These are phyloP conservation scores for Xanthostigma xanthostigma DNA, from an alignment of 2,888 invertebrate genomes.

Conservation along the genomic window DNA sequence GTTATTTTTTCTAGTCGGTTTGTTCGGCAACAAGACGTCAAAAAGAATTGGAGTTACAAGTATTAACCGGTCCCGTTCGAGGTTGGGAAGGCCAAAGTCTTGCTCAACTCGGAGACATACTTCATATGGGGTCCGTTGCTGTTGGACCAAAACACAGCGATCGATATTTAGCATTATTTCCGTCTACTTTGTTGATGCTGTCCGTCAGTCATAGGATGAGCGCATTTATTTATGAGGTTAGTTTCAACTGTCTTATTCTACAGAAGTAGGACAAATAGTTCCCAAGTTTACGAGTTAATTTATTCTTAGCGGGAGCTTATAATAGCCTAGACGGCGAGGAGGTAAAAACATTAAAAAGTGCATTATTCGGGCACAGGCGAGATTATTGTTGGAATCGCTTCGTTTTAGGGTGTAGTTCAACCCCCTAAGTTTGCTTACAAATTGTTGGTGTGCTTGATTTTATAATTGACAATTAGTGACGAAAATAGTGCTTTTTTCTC, in stretches of 20 bases:
- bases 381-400: too few species aligned
- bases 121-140: slow-evolving; percentile 85
- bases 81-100: slow-evolving; percentile 87
- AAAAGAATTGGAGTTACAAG: slow-evolving; percentile 91
- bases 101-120: slow-evolving; percentile 64
- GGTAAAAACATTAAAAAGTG: too few species aligned
- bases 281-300: too few species aligned
- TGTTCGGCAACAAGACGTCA: slow-evolving; percentile 80
- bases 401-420: too few species aligned
- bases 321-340: too few species aligned
- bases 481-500: too few species aligned
- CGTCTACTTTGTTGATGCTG: slow-evolving; percentile 72
- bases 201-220: slow-evolving; percentile 85
- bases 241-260: slow-evolving; percentile 5
- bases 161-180: slow-evolving; percentile 84
- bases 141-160: slow-evolving; percentile 75
- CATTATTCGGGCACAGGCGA: too few species aligned
- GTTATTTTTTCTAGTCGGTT: slow-evolving; percentile 44
- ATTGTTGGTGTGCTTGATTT: too few species aligned
- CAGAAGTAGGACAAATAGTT: too few species aligned
- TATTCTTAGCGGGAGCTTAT: too few species aligned
- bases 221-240: slow-evolving; percentile 88
- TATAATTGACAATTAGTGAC: too few species aligned
- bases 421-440: too few species aligned
- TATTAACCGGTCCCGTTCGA: slow-evolving; percentile 83